Base-by-base conservation (phyloP, 2,888 invertebrate species). In the Hofmannophila pseudospretella region DNA sequence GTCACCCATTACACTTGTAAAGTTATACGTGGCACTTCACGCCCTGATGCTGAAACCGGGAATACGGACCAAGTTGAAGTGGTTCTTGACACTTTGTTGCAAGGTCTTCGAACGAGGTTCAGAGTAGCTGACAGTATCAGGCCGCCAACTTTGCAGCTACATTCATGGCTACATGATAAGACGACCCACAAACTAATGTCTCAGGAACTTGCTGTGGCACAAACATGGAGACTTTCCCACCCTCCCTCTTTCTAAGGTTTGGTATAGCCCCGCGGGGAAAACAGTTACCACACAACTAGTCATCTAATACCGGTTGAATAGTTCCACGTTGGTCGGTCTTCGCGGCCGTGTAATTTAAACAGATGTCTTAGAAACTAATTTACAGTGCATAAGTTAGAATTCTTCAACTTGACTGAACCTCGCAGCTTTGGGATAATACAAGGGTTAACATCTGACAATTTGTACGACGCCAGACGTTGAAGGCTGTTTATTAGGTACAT, bases 21-120 rank as follows among this genome's bases (percentile, higher is more conserved):
- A 73, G 70, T 72, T 74, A 73, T 72, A 70, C 66, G 58, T 63
- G 69, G 65, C 67, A 63, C 63, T 61, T 57, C 53, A 58, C 59
- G 60, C 67, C 58, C 44, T 47, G 36, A 42, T 25, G 44, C 41
- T 36, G 31, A 32, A 59, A 19, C 19, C 31, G 7, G 8, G 14
- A 16, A 22, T 2, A 53, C 52, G 47, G 59, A 49, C 58, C 54
- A 56, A 70, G 64, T 71, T 64, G 67, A 64, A 74, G 65, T 63
- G 67, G 67, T 67, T 69, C 67, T 63, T 74, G 75, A 72, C 67
- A 77, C 67, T 74, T 75, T 70, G 75, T 72, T 72, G 68, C 70
- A 64, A 68, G 77, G 72, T 70, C 68, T 64, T 64, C 50, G 57
- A 51, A 54, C 55, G 52, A 67, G 77, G 73, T 75, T 67, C 68